Conservation (phyloP, 2,113 vertebrate species). For the Triplophysa dalaica region DNA sequence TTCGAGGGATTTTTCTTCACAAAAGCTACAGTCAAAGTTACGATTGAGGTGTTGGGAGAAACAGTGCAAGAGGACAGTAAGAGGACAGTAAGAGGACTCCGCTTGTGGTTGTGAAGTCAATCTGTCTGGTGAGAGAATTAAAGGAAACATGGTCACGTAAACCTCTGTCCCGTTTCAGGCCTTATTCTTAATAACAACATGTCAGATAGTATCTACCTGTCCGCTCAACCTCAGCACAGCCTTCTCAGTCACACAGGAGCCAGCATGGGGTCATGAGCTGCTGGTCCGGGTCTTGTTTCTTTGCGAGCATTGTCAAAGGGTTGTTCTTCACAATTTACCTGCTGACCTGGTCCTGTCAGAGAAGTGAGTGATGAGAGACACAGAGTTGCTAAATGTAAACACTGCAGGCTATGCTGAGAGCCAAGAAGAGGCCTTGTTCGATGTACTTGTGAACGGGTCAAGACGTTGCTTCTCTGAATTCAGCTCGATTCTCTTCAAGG, state of each 20-base stretch:
- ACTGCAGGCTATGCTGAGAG: conserved; percentile 39
- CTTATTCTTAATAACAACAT: conserved; percentile 48
- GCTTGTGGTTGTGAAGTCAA: conserved; percentile 9
- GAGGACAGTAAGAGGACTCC: conserved; percentile 26
- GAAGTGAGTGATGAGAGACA: conserved; percentile 38
- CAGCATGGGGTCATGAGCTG: conserved; percentile 52
- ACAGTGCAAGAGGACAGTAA: conserved; percentile 29
- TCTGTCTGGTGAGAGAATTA: conserved; percentile 27
- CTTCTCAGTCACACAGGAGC: conserved; percentile 51
- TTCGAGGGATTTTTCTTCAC: conserved; percentile 39
- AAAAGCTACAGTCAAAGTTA: conserved; percentile 52
- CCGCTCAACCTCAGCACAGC: conserved; percentile 47
- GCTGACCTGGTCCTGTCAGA: conserved; percentile 37
- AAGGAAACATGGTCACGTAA: conserved; percentile 23
- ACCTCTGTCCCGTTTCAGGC: conserved; percentile 41
- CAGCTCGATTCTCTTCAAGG: neutral
- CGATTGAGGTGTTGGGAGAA: conserved; percentile 40
- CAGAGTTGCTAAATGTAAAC: conserved; percentile 41
- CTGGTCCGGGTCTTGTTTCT: conserved; percentile 47
- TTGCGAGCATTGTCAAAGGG: conserved; percentile 47
- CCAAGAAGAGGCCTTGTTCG: conserved; percentile 27
- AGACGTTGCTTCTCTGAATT: neutral
- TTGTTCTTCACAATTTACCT: conserved; percentile 30
- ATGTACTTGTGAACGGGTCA: conserved; percentile 17
- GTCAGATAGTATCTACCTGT: conserved; percentile 56